Conservation (phyloP, 1,140 invertebrate genomes). For the Oryzaephilus surinamensis region DNA sequence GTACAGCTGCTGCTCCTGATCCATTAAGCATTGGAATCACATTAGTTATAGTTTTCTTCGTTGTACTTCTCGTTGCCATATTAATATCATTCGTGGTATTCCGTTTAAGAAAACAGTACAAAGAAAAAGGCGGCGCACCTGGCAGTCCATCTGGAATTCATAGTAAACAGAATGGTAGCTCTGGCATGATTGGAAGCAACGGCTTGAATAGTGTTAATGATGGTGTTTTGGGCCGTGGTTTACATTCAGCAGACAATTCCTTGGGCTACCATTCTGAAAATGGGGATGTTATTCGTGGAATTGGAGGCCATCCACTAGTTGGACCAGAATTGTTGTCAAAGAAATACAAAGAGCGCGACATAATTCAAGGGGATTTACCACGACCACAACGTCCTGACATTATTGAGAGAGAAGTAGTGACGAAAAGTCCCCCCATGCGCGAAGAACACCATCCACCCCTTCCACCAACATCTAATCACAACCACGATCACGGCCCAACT, state of each 20-base stretch:
- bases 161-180: conserved; percentile 54
- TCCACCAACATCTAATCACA: conserved; percentile 54
- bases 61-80: conserved; percentile 78
- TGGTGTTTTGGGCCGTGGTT: conserved; percentile 43
- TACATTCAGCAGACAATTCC: conserved; percentile 45
- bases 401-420: conserved; percentile 79
- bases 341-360: conserved; percentile 78
- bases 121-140: conserved; percentile 61
- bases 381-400: conserved; percentile 80
- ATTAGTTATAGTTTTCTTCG: conserved; percentile 88
- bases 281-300: conserved; percentile 54
- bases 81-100: conserved; percentile 83
- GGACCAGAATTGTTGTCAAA: conserved; percentile 73
- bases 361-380: conserved; percentile 51
- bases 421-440: conserved; percentile 62
- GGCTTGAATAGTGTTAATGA: conserved; percentile 44
- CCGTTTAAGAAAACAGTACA: conserved; percentile 68
- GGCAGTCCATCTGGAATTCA: conserved; percentile 46
- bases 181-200: conserved; percentile 41
- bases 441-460: conserved; percentile 67
- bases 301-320: conserved; percentile 56
- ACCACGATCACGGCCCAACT: conserved; percentile 53
- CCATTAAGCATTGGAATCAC: conserved; percentile 84
- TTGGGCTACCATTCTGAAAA: conserved; percentile 53
- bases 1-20: conserved; percentile 65